Conservation (phyloP, 1,140 invertebrate species). For the Physella acuta region DNA sequence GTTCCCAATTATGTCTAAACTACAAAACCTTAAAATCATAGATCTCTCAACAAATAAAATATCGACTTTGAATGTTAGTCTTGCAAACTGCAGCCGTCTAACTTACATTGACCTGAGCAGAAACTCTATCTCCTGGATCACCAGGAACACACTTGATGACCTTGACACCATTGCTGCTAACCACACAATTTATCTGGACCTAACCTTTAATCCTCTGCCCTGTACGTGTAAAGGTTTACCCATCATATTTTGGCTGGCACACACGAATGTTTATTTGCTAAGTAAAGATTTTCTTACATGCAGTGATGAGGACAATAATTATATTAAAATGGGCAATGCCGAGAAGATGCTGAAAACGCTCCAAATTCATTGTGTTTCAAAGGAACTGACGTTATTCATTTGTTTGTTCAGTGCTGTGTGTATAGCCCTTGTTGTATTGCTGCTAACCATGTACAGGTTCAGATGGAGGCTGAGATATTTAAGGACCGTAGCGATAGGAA, state of each 20-base stretch:
- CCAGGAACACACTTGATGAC: neutral
- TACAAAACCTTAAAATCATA: neutral
- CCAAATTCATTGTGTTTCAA: neutral
- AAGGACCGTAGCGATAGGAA: neutral
- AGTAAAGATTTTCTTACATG: neutral
- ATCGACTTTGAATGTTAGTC: neutral
- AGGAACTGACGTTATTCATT: neutral
- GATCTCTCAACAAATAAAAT: neutral
- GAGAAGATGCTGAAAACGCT: neutral
- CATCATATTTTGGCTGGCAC: neutral
- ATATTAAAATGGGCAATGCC: neutral
- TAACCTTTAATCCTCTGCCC: neutral
- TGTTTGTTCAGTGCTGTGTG: neutral
- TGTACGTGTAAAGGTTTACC: slow-evolving; percentile 14
- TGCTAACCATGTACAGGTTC: neutral
- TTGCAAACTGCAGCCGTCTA: neutral
- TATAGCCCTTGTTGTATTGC: neutral
- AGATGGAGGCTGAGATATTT: slow-evolving; percentile 1
- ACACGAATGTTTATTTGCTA: neutral
- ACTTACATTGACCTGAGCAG: neutral
- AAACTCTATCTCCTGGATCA: slow-evolving; percentile 6
- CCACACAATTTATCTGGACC: neutral
- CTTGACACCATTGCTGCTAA: neutral
- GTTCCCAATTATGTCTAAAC: neutral
- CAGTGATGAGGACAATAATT: neutral